Evolutionary conservation across 2,888 invertebrate genomes (phyloP), one percentile per base, ranked within the genome.

Genomic region (Neocrepidodera transversa): DNA sequence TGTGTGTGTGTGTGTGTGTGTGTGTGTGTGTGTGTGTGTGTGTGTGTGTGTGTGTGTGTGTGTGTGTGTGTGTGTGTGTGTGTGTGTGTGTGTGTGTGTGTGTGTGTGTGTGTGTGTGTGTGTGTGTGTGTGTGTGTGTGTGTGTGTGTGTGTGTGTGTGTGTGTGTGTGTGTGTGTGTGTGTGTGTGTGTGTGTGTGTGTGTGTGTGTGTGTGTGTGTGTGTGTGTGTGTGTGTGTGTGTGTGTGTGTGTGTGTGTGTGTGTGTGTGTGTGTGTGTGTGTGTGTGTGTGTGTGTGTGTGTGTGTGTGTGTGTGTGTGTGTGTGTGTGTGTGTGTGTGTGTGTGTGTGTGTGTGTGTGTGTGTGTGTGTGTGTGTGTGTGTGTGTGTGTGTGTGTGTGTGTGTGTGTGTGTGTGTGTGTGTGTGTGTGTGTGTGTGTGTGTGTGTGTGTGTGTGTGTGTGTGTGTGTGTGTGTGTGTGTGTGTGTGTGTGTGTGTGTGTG

Each of bases 1-100:
- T 38, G 36, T 13, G 36, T 38, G 36, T 38, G 36, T 38, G 36
- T 38, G 36, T 13, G 36, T 38, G 36, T 38, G 36, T 13, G 36
- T 38, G 36, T 38, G 36, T 13, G 36, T 38, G 36, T 38, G 36
- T 13, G 36, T 38, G 36, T 38, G 36, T 13, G 36, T 38, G 36
- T 38, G 36, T 38, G 36, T 38, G 36, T 38, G 36, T 38, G 36
- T 38, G 36, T 38, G 36, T 38, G 36, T 38, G 36, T 38, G 36
- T 38, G 36, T 38, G 36, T 38, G 36, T 38, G 36, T 38, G 36
- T 38, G 36, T 38, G 36, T 38, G 36, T 38, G 36, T 38, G 36
- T 38, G 36, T 38, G 36, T 38, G 36, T 38, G 36, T 38, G 36
- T 38, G 36, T 38, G 36, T 38, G 36, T 38, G 36, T 38, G 36